phyloP scores from a whole-genome alignment of 2,113 vertebrate species.

The zebrafish (Danio rerio) region DNA sequence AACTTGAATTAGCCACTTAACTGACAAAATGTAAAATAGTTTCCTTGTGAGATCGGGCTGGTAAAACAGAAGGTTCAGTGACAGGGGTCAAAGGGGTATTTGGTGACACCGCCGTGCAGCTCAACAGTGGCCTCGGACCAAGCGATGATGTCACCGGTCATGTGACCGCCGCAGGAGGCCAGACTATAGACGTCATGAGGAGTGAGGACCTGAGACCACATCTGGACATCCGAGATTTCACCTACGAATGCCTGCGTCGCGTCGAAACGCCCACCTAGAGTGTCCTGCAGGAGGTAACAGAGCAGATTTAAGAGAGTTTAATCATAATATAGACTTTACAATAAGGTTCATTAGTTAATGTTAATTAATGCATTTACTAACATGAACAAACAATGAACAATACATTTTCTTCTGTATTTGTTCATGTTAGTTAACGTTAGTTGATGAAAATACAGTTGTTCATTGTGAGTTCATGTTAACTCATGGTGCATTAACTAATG shows the following conservation, averaged over 20 bases:
- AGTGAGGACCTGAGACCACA: constrained; percentile 82
- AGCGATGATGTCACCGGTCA: constrained; percentile 77
- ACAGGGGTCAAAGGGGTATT: constrained; percentile 78
- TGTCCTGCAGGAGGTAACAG: constrained; percentile 71
- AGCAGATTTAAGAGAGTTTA: neutral
- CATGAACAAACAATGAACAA: too few species aligned
- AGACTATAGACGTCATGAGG: constrained; percentile 76
- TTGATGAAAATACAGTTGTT: too few species aligned
- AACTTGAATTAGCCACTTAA: too few species aligned
- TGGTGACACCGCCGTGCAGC: constrained; percentile 80
- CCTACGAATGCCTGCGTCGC: constrained; percentile 83
- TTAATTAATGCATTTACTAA: too few species aligned
- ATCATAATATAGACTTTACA: too few species aligned
- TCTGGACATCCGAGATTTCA: constrained; percentile 81
- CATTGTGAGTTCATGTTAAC: too few species aligned
- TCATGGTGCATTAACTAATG: too few species aligned
- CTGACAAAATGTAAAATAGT: too few species aligned
- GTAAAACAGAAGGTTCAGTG: constrained; percentile 59
- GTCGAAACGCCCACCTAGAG: constrained; percentile 82
- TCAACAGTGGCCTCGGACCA: constrained; percentile 79
- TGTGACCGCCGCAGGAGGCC: constrained; percentile 76
- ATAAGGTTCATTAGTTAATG: too few species aligned
- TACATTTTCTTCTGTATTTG: too few species aligned
- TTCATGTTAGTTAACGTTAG: too few species aligned
- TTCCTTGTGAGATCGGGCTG: too few species aligned